Base-by-base conservation (phyloP, 1,140 invertebrate species). In the Brachionus koreanus region DNA sequence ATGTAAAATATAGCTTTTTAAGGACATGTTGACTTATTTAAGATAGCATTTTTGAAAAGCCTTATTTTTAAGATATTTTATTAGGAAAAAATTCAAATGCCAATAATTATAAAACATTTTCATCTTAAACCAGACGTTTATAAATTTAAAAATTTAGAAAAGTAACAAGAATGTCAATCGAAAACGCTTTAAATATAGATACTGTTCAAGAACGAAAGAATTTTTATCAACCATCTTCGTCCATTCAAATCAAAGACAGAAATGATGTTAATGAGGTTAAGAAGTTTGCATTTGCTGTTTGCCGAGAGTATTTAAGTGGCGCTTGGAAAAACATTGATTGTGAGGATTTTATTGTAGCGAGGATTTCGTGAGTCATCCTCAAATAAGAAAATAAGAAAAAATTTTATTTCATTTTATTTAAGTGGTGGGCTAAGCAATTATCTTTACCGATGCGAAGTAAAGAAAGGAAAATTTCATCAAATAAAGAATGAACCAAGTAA, bases 351-450 rank as follows among this genome's bases (percentile, higher is more conserved):
- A 23, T 19, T 3, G 16, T 82, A 3, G 10, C 33, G 37, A 33
- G 82, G 37, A 72, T 82, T 7, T 72, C 82, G 82, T 82, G 61
- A 52, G n/a, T 46, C 19, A 19, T 19, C 19, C 9, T 12, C 3
- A 82, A 23, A 25, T 67, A n/a, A 37, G 37, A 23, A 57, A 52
- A 46, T n/a, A 23, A 10, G 10, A n/a, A 23, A 37, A 5, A 23
- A 67, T 1, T 67, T 81, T 61, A 7, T n/a, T 65, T 42, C n/a
- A n/a, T n/a, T 72, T 29, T 16, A n/a, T 94, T 91, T 74, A n/a
- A 90, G 91, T 85, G 91, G 91, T 37, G 91, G 91, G 5, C 85
- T 91, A 83, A 90, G 89, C 82, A 91, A 91, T 85, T 88, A 90
- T 79, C 83, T 91, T 79, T 91, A 91, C 86, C 88, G 89, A 77